Percentiles rank a stretch among this genome's conserved stretches.
Conservation (phyloP, 2,888 invertebrate genomes). For the Tenthredo mesomela region DNA sequence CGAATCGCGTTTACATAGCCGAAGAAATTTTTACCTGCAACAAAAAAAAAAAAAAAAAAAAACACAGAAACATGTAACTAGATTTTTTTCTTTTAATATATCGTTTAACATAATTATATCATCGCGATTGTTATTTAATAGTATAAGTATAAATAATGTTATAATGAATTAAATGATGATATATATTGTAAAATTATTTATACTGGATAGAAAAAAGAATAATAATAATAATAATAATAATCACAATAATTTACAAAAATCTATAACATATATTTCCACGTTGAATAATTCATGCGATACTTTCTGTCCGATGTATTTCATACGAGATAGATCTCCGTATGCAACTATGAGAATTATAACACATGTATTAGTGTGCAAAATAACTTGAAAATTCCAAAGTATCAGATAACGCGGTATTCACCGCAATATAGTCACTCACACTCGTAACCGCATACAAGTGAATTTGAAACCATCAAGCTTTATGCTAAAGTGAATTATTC, state of each 20-base stretch:
- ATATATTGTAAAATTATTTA: constrained; percentile 1
- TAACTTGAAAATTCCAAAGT: neutral
- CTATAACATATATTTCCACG: neutral
- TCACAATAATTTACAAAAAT: neutral
- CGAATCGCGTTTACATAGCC: neutral
- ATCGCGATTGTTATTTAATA: neutral
- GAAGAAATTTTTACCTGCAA: neutral
- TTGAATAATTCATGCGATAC: neutral
- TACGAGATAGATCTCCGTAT: neutral
- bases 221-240: too few relatives aligned
- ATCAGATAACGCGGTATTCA: neutral
- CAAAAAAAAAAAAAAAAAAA: neutral
- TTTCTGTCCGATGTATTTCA: neutral
- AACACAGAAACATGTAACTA: too few relatives aligned
- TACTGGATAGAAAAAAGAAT: neutral
- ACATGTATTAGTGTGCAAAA: neutral
- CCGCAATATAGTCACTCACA: neutral
- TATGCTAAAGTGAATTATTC: neutral
- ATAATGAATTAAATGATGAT: neutral
- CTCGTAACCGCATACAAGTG: neutral
- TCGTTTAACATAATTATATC: neutral
- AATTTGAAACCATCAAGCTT: constrained; percentile 9
- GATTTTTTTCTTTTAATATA: neutral
- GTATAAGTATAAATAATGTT: neutral
- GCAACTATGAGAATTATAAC: neutral